Base-by-base conservation (phyloP, 2,113 vertebrate species). In the Forbesichthys papilliferus region DNA sequence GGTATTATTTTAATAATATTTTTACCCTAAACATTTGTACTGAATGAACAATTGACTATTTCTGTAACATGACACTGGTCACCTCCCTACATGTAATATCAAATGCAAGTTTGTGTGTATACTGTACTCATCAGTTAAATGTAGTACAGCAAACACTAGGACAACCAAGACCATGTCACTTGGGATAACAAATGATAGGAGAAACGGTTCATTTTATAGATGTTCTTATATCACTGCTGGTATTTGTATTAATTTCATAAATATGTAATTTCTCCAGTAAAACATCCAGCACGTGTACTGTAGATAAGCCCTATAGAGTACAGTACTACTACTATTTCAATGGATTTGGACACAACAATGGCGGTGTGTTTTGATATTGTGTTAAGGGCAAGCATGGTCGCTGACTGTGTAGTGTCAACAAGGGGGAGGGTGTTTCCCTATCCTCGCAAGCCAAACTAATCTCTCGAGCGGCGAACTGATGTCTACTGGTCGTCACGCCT, bases 341-440 rank as follows among this genome's bases (percentile, higher is more conserved):
- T 42, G 81, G 79, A 66, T 71, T 70, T 66, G 9, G 3, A 71
- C 64, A 47, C 49, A 78, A 73, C 54, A 82, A 75, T 84, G 77
- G 51, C 58, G 65, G 61, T 77, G 61, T 74, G 71, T 62, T 93
- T 88, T 92, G 88, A 90, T 87, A 74, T 0, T 42, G 36, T 42
- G 36, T 42, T 42, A 42, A 42, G 36, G 64, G 61, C 52, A 65
- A 14, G 69, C 81, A 66, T 69, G 87, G 89, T 73, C 79, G 68
- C 59, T 84, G 84, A 79, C 78, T 86, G 74, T 60, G 63, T 48
- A 69, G 70, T 73, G 82, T 88, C 90, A 89, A 59, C 82, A 62
- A 34, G 57, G 54, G 52, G 55, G 5, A 20, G 54, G 64, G 56
- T 66, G 65, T 14, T 57, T 11, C n/a, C 36, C 11, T 52, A 14